Base-by-base conservation (phyloP, 2,888 invertebrate species). In the Drepanosiphum platanoidis region DNA sequence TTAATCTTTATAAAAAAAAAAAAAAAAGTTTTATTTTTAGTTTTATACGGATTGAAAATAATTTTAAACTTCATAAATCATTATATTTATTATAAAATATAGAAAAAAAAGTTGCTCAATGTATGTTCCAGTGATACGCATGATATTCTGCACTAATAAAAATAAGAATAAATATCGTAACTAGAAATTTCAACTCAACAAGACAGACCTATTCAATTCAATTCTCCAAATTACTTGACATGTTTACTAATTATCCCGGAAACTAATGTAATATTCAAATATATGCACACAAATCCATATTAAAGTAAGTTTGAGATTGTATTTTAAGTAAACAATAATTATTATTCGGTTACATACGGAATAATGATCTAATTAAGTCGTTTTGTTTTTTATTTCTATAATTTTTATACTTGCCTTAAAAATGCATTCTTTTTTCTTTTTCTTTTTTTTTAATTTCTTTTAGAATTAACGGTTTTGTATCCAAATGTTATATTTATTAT, bases 61-160 rank as follows among this genome's bases (percentile, higher is more conserved):
- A 68, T 71, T 80, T 2, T 46, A 30, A 70, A 52, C 9, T 4
- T 68, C 5, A 70, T 75, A n/a, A 64, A 58, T 75, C 15, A 75
- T 58, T 52, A 52, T 52, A 52, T 52, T 52, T 52, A 70, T 70
- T 15, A n/a, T n/a, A 42, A 58, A 36, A 70, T 71, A n/a, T 71
- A 81, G 39, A 81, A 58, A 58, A 58, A 58, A 58, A 52, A 52
- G 22, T 78, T 81, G 80, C 80, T 81, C 80, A 81, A 80, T 70
- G 30, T 46, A 30, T 64, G 18, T 46, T 64, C 42, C 42, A 46
- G 30, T 39, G n/a, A 61, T 61, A 9, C n/a, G 30, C 32, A 30
- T 46, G 8, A 66, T 79, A 46, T 68, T 34, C 18, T 27, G 18
- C 34, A 34, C 32, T 30, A 46, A n/a, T 52, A 79, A 42, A n/a